phyloP scores from a whole-genome alignment of 2,888 invertebrate species.

The Amiota mariae region DNA sequence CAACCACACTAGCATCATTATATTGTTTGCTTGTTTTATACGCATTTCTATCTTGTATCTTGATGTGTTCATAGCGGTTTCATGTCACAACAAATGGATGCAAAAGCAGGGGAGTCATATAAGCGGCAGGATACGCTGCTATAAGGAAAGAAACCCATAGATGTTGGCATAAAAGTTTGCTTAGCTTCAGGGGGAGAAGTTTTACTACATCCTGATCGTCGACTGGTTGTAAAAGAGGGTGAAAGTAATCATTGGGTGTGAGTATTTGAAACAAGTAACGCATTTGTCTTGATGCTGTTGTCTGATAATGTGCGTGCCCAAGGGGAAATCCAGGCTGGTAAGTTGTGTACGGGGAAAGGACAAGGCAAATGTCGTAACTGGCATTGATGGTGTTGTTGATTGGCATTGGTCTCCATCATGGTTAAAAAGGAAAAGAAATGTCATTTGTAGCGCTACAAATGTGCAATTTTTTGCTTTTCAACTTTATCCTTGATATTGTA shows the following conservation, averaged over 20 bases:
- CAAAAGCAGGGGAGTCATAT: slow-evolving; percentile 30
- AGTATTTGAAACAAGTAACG: slow-evolving; percentile 62
- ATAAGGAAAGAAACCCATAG: slow-evolving; percentile 3
- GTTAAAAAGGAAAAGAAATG: not conserved
- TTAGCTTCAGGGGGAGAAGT: not conserved
- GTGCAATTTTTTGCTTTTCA: slow-evolving; percentile 30
- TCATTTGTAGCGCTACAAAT: slow-evolving; percentile 58
- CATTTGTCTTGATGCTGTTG: slow-evolving; percentile 68
- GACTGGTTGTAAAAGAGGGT: slow-evolving; percentile 30
- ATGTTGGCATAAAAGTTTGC: not conserved
- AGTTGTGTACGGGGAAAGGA: slow-evolving; percentile 25
- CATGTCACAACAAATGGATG: slow-evolving; percentile 72
- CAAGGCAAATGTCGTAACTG: slow-evolving; percentile 62
- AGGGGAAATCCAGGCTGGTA: slow-evolving; percentile 36
- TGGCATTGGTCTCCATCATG: slow-evolving; percentile 38
- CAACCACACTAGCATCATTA: slow-evolving; percentile 55
- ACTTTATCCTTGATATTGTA: not conserved
- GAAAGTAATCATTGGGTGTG: slow-evolving; percentile 36
- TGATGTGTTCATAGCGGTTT: slow-evolving; percentile 72
- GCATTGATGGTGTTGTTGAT: slow-evolving; percentile 65
- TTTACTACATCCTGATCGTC: not conserved
- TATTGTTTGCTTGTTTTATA: slow-evolving; percentile 63
- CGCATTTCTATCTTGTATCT: slow-evolving; percentile 65
- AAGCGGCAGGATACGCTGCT: too few species aligned
- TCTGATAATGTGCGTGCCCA: slow-evolving; percentile 52